These are phyloP conservation scores for Saguinus imperator DNA, from an alignment of 2,113 vertebrate genomes.

Conservation along the genomic window DNA sequence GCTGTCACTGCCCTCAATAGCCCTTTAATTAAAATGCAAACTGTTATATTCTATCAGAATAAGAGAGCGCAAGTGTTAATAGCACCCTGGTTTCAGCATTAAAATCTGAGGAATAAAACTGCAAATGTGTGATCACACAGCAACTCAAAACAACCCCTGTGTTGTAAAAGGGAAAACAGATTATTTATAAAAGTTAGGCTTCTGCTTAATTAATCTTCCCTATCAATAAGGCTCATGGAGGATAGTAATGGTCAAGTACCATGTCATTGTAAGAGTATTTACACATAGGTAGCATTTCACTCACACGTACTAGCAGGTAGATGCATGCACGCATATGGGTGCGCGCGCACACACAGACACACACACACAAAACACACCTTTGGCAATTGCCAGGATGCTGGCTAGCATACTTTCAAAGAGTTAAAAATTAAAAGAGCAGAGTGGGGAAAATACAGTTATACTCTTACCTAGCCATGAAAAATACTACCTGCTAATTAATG, in stretches of 20 bases:
- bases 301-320: neutral
- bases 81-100: slow-evolving; percentile 43
- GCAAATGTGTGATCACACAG: slow-evolving; percentile 38
- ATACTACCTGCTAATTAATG: neutral
- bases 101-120: slow-evolving; percentile 18
- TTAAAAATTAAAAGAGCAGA: neutral
- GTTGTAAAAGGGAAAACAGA: slow-evolving; percentile 44
- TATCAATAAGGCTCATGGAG: neutral
- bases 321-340: neutral
- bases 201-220: slow-evolving; percentile 62
- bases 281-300: slow-evolving; percentile 73
- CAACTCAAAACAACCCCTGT: slow-evolving; percentile 1
- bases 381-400: neutral
- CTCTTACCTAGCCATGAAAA: neutral
- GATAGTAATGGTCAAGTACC: slow-evolving; percentile 76
- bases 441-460: neutral
- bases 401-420: slow-evolving; percentile 55
- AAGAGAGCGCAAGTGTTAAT: slow-evolving; percentile 33
- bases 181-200: slow-evolving; percentile 47
- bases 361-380: neutral
- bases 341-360: too few species aligned
- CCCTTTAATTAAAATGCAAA: slow-evolving; percentile 63
- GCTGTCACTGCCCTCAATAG: neutral
- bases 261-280: slow-evolving; percentile 75
- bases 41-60: slow-evolving; percentile 35